Percentiles rank a stretch among this genome's conserved stretches.
Evolutionary conservation across 2,797 vertebrate species (phyloP).

Genomic region (Sciurus carolinensis): DNA sequence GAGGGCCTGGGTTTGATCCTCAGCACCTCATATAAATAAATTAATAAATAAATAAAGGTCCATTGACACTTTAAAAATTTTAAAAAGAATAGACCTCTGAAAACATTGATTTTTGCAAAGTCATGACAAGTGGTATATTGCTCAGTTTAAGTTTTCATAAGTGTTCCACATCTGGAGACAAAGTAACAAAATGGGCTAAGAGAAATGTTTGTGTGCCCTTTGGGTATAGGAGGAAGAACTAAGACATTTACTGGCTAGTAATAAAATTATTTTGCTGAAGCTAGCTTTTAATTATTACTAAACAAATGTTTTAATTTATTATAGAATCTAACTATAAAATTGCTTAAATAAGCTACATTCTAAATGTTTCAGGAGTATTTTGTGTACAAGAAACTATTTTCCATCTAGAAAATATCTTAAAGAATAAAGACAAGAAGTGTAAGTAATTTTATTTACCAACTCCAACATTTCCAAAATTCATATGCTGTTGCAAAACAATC

Average conservation of each 20-base stretch:
- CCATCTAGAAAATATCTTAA: conserved; percentile 15
- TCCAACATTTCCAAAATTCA: conserved; percentile 44
- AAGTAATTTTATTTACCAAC: conserved; percentile 47
- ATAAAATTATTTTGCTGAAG: conserved; percentile 38
- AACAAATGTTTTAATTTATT: background rate
- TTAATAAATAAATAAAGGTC: no score
- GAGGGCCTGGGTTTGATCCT: no score
- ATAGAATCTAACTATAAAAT: background rate
- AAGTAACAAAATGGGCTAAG: background rate
- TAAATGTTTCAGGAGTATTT: background rate
- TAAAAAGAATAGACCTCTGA: no score
- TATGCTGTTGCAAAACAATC: background rate
- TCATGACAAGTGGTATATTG: no score
- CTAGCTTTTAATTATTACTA: background rate
- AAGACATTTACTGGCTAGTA: background rate
- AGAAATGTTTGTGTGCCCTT: background rate
- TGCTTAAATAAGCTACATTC: conserved; percentile 15
- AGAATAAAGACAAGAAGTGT: background rate
- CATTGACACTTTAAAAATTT: no score
- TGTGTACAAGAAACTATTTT: background rate
- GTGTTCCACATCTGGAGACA: no score
- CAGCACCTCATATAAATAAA: no score
- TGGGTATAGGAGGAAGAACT: background rate
- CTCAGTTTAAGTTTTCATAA: no score
- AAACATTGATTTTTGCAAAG: no score